Evolutionary conservation across 2,888 invertebrate species (phyloP).

Genomic region (Drosophila mercatorum): DNA sequence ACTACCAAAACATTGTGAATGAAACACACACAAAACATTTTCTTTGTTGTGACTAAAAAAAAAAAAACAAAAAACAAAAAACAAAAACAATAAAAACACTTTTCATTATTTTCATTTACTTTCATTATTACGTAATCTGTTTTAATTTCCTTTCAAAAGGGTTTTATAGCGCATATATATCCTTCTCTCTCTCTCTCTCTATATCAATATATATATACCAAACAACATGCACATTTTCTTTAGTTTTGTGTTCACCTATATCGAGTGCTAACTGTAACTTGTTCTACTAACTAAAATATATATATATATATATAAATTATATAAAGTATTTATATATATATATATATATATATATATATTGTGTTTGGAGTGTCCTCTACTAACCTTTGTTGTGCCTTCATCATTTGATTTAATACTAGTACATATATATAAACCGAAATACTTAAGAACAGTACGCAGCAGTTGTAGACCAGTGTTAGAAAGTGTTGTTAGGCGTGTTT

Average conservation of each 20-base stretch:
- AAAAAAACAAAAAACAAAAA: slow-evolving; percentile 1
- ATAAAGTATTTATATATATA: slow-evolving; percentile 35
- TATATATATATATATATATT: slow-evolving; percentile 46
- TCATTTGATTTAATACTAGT: slow-evolving; percentile 32
- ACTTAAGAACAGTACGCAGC: slow-evolving; percentile 56
- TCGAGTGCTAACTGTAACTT: slow-evolving; percentile 78
- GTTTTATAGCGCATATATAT: slow-evolving; percentile 60
- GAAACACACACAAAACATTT: slow-evolving; percentile 61
- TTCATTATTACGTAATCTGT: slow-evolving; percentile 55
- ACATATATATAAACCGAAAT: slow-evolving; percentile 9
- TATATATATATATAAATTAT: slow-evolving; percentile 22
- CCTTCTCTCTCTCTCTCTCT: slow-evolving; percentile 1
- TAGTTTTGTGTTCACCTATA: slow-evolving; percentile 65
- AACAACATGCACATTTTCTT: slow-evolving; percentile 67
- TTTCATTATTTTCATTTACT: slow-evolving; percentile 41
- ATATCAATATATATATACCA: slow-evolving; percentile 40
- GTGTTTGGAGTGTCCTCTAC: slow-evolving; percentile 75
- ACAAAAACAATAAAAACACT: slow-evolving; percentile 44
- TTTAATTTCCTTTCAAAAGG: slow-evolving; percentile 58
- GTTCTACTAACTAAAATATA: slow-evolving; percentile 67
- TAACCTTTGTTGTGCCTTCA: slow-evolving; percentile 73
- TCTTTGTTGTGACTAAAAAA: slow-evolving; percentile 57
- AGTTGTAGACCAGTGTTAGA: slow-evolving; percentile 68
- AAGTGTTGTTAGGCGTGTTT: slow-evolving; percentile 40
- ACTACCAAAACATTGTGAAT: slow-evolving; percentile 44